phyloP scores from a whole-genome alignment of 1,140 invertebrate species.

The Formica exsecta region DNA sequence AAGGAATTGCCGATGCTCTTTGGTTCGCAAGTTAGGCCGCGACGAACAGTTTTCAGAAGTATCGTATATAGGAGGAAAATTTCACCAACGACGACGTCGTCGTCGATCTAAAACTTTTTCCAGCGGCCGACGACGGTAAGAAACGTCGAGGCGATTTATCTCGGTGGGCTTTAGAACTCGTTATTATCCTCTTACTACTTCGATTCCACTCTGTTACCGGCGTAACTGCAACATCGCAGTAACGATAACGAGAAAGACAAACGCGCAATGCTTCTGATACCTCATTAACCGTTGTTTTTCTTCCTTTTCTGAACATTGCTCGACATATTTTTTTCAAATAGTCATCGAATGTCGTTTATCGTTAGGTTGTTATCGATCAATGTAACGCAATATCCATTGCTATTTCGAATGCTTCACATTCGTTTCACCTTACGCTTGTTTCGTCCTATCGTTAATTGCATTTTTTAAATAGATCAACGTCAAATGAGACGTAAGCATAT shows the following conservation, averaged over 20 bases:
- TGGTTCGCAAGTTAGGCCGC: background rate
- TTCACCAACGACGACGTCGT: slow-evolving; percentile 36
- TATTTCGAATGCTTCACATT: slow-evolving; percentile 6
- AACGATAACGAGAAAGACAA: slow-evolving; percentile 73
- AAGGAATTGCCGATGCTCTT: slow-evolving; percentile 10
- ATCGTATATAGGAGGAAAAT: slow-evolving; percentile 20
- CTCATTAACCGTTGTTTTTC: slow-evolving; percentile 65
- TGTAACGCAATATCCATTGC: slow-evolving; percentile 6
- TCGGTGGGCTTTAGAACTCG: slow-evolving; percentile 76
- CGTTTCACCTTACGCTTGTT: background rate
- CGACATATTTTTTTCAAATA: slow-evolving; percentile 34
- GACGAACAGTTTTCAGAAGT: slow-evolving; percentile 15
- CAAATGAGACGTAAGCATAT: too few species aligned
- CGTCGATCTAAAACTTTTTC: slow-evolving; percentile 52
- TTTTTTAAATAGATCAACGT: background rate
- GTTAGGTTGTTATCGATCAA: background rate
- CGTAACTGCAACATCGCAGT: slow-evolving; percentile 54
- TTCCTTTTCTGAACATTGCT: background rate
- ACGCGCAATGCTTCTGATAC: slow-evolving; percentile 57
- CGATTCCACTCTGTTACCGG: slow-evolving; percentile 77
- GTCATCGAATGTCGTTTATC: background rate
- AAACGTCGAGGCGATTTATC: slow-evolving; percentile 72
- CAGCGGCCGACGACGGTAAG: slow-evolving; percentile 36
- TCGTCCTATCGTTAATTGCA: background rate
- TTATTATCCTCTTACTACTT: slow-evolving; percentile 79